Conservation (phyloP, 2,888 invertebrate species). For the Cataglyphis livida region DNA sequence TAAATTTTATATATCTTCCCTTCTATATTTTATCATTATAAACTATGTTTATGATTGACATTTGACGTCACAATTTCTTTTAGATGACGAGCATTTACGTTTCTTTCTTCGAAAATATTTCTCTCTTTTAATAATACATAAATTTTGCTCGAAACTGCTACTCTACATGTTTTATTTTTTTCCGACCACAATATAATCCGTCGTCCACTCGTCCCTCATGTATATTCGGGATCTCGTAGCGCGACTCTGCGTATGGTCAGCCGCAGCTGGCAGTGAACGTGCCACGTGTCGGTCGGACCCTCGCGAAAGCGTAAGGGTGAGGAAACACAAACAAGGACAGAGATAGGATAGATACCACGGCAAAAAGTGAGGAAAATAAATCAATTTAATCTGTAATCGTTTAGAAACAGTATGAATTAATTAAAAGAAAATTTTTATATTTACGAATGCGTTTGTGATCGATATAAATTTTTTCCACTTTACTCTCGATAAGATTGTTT, state of each 20-base stretch:
- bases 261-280: slow-evolving; percentile 42
- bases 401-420: not conserved
- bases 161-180: slow-evolving; percentile 10
- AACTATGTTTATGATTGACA: not conserved
- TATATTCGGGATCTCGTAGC: slow-evolving; percentile 8
- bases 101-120: not conserved
- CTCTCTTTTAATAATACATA: not conserved
- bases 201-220: not conserved
- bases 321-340: not conserved
- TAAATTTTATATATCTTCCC: not conserved
- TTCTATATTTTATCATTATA: not conserved
- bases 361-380: not conserved
- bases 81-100: not conserved
- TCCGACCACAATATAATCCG: not conserved
- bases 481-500: not conserved
- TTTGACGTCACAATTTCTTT: not conserved
- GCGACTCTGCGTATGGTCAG: slow-evolving; percentile 36
- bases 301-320: not conserved
- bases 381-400: not conserved
- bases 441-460: not conserved
- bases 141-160: not conserved
- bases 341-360: not conserved
- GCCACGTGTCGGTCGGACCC: slow-evolving; percentile 22
- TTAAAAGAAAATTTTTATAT: not conserved
- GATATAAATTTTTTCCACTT: not conserved